Conservation (phyloP, 2,113 vertebrate species). For the Vidua macroura region DNA sequence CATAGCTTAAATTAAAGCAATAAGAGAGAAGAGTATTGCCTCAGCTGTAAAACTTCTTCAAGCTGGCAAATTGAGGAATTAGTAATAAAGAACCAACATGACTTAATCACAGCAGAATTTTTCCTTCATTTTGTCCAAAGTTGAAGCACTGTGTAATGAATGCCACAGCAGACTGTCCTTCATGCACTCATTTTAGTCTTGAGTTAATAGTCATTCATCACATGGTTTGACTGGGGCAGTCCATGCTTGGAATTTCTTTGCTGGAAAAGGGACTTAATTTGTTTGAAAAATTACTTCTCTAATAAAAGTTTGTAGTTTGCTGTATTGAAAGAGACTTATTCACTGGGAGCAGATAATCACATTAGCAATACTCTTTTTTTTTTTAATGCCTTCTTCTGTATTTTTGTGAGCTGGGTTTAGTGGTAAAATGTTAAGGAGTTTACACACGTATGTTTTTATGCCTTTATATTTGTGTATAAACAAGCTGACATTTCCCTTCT, state of each 20-base stretch:
- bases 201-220: background rate
- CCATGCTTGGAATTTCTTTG: background rate
- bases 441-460: background rate
- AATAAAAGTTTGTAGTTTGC: background rate
- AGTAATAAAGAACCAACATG: background rate
- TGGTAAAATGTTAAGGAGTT: background rate
- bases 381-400: background rate
- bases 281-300: background rate
- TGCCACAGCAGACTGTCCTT: background rate
- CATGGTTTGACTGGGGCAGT: background rate
- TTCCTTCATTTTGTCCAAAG: background rate
- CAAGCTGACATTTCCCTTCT: conserved; percentile 24
- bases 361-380: background rate
- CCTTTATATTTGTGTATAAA: conserved; percentile 26
- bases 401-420: background rate
- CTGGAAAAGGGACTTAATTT: background rate
- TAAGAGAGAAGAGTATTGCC: background rate
- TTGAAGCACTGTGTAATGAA: background rate
- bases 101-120: background rate
- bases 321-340: background rate
- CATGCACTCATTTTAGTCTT: background rate
- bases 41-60: background rate
- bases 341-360: background rate
- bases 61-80: background rate
- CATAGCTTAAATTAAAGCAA: background rate